phyloP scores from a whole-genome alignment of 1,140 invertebrate genomes.

The Drosophila sechellia region DNA sequence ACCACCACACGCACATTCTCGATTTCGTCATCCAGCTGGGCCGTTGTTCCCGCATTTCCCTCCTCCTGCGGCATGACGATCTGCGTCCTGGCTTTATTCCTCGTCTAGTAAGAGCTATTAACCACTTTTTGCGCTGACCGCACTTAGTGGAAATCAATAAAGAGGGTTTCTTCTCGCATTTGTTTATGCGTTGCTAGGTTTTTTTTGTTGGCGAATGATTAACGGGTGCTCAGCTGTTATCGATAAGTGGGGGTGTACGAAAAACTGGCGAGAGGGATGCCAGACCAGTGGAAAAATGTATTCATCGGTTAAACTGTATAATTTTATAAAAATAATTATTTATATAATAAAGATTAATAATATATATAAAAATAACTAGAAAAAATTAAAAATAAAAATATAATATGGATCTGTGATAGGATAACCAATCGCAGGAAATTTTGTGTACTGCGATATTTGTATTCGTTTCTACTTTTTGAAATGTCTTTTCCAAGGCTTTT shows the following conservation, averaged over 20 bases:
- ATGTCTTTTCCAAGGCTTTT: too few species aligned
- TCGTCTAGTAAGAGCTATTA: neutral
- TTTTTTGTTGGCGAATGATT: conserved; percentile 27
- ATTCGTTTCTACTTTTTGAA: too few species aligned
- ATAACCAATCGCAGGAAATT: too few species aligned
- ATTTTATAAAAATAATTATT: too few species aligned
- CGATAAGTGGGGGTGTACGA: conserved; percentile 10
- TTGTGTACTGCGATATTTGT: too few species aligned
- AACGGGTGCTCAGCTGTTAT: conserved; percentile 22
- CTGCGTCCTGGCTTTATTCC: conserved; percentile 10
- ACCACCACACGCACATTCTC: conserved; percentile 94
- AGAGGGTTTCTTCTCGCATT: conserved; percentile 56
- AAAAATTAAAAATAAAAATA: too few species aligned
- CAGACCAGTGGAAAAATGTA: neutral
- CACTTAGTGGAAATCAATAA: conserved; percentile 45
- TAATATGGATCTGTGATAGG: too few species aligned
- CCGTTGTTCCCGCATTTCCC: conserved; percentile 23
- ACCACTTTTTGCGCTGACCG: conserved; percentile 4
- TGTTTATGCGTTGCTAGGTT: conserved; percentile 78
- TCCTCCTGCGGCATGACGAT: conserved; percentile 62
- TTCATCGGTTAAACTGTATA: neutral
- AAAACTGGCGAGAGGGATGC: neutral
- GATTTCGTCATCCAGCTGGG: conserved; percentile 85
- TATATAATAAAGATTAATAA: too few species aligned
- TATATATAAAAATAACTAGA: too few species aligned